Percentiles rank a stretch among this genome's conserved stretches.
Evolutionary conservation across 2,113 vertebrate genomes (phyloP).

Genomic region (Zosterops hypoxanthus): DNA sequence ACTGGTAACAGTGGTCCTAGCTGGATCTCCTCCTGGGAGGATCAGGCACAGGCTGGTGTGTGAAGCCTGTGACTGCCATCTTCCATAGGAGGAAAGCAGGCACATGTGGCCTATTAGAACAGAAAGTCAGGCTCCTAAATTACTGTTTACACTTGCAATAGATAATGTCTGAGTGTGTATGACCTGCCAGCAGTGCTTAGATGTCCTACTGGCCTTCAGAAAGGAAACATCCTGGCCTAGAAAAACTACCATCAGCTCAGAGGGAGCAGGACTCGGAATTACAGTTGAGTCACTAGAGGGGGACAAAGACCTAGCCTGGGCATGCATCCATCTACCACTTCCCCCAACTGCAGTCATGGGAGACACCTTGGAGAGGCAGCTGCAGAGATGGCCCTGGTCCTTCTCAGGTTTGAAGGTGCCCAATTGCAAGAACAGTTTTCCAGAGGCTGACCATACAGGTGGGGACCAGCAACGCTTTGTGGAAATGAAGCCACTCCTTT

Average conservation of each 20-base stretch:
- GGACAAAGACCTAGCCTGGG: conserved; percentile 58
- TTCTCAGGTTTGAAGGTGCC: neutral
- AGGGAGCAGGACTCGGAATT: neutral
- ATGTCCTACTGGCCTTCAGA: conserved; percentile 5
- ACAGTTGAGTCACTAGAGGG: conserved; percentile 58
- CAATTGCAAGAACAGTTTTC: neutral
- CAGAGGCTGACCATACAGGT: neutral
- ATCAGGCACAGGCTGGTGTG: neutral
- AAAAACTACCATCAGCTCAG: neutral
- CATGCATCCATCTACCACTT: neutral
- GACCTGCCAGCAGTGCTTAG: neutral
- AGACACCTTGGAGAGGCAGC: neutral
- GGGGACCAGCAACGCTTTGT: neutral
- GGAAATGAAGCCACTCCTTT: neutral
- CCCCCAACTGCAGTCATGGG: neutral
- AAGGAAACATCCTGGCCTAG: neutral
- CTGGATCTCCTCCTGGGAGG: neutral
- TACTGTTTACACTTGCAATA: conserved; percentile 1
- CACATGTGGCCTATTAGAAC: neutral
- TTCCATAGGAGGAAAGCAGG: neutral
- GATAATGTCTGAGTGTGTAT: neutral
- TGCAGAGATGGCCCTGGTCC: neutral
- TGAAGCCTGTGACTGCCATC: neutral
- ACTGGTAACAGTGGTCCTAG: neutral
- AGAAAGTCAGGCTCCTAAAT: conserved; percentile 4